phyloP scores from a whole-genome alignment of 2,113 vertebrate species.

The Zingel zingel region DNA sequence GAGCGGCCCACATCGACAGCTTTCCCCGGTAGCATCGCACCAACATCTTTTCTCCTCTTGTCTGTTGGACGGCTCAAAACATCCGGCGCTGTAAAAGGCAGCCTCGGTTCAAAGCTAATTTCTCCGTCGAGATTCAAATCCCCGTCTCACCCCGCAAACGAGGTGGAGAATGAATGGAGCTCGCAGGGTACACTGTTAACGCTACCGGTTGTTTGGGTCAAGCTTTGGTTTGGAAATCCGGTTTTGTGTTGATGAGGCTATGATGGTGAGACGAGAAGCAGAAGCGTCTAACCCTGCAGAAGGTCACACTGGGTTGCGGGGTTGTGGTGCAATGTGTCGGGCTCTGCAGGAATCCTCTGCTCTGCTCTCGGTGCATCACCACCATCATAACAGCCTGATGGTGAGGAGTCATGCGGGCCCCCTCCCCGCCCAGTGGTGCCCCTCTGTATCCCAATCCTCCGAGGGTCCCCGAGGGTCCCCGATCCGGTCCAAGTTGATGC shows the following conservation, averaged over 20 bases:
- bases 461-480: not conserved
- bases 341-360: conserved; percentile 55
- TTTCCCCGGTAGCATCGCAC: conserved; percentile 90
- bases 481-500: not conserved
- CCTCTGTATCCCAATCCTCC: conserved; percentile 25
- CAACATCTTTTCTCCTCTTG: conserved; percentile 67
- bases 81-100: not conserved
- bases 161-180: conserved; percentile 32
- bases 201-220: conserved; percentile 10
- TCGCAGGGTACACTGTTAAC: not conserved
- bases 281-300: conserved; percentile 12
- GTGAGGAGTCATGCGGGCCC: conserved; percentile 22
- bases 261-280: not conserved
- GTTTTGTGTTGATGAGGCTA: not conserved
- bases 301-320: conserved; percentile 27
- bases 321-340: conserved; percentile 37
- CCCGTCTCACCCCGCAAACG: conserved; percentile 41
- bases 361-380: conserved; percentile 42
- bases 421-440: conserved; percentile 5
- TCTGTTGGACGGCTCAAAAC: conserved; percentile 1
- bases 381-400: conserved; percentile 36
- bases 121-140: not conserved
- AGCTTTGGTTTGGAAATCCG: conserved; percentile 43
- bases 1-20: conserved; percentile 89
- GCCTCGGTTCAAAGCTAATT: conserved; percentile 19